These are phyloP conservation scores for Drosophila mauritiana DNA, from an alignment of 1,140 invertebrate genomes.

Conservation along the genomic window DNA sequence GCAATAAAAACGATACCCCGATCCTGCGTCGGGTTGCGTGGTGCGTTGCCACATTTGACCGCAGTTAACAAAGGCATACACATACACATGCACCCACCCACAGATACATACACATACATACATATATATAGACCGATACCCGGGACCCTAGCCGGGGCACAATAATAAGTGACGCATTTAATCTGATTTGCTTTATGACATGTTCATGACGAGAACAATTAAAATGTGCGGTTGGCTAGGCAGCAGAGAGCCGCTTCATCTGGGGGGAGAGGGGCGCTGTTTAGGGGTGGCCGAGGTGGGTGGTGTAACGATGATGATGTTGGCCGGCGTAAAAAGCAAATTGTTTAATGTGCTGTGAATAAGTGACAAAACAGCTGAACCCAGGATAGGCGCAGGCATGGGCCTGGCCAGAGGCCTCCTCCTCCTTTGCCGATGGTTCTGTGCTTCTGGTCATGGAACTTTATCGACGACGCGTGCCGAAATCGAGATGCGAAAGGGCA, in stretches of 20 bases:
- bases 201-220: constrained; percentile 83
- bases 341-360: constrained; percentile 83
- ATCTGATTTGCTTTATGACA: constrained; percentile 83
- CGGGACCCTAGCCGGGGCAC: constrained; percentile 53
- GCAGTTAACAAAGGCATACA: constrained; percentile 71
- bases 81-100: constrained; percentile 11
- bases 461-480: constrained; percentile 64
- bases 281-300: not conserved
- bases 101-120: not conserved
- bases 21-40: constrained; percentile 51
- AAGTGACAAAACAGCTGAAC: constrained; percentile 81
- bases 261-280: not conserved
- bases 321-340: constrained; percentile 81
- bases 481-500: constrained; percentile 20
- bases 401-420: constrained; percentile 40
- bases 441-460: constrained; percentile 58
- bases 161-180: constrained; percentile 83
- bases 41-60: constrained; percentile 75
- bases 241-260: constrained; percentile 48
- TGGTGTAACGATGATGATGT: constrained; percentile 47
- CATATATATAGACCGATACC: constrained; percentile 26
- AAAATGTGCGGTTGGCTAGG: constrained; percentile 81
- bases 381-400: constrained; percentile 11
- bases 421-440: constrained; percentile 12
- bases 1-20: constrained; percentile 78